Evolutionary conservation across 2,888 invertebrate genomes (phyloP).

Genomic region (Baronia brevicornis): DNA sequence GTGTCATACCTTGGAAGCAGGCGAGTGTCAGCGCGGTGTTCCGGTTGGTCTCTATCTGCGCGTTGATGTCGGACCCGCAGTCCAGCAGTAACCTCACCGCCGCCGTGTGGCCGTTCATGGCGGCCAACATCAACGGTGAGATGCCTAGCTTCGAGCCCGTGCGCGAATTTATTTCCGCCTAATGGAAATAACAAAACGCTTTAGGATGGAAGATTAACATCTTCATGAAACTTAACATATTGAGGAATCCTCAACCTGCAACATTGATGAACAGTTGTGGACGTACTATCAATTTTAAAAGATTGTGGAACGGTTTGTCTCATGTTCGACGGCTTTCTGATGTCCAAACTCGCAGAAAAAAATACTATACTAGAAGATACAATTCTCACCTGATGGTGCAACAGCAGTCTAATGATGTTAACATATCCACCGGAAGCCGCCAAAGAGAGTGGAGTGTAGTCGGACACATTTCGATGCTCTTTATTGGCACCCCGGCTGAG

Average conservation of each 20-base stretch:
- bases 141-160: conserved; percentile 98
- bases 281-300: no score
- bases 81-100: conserved; percentile 96
- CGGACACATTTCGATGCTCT: conserved; percentile 98
- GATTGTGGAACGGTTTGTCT: no score
- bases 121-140: conserved; percentile 98
- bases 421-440: conserved; percentile 99
- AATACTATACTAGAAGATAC: neutral
- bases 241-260: no score
- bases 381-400: conserved; percentile 83
- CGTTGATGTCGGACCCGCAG: conserved; percentile 99
- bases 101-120: conserved; percentile 95
- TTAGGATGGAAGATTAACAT: no score
- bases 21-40: conserved; percentile 99
- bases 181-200: no score
- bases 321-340: no score
- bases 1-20: conserved; percentile 91
- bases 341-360: no score
- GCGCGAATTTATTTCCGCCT: conserved; percentile 97
- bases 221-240: no score
- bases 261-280: no score
- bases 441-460: conserved; percentile 98
- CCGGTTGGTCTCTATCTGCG: conserved; percentile 99
- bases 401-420: conserved; percentile 95
- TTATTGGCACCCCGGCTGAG: conserved; percentile 94